Evolutionary conservation across 1,140 invertebrate species (phyloP), one percentile per base, ranked within the genome.

Genomic region (Aleiodes sp.): DNA sequence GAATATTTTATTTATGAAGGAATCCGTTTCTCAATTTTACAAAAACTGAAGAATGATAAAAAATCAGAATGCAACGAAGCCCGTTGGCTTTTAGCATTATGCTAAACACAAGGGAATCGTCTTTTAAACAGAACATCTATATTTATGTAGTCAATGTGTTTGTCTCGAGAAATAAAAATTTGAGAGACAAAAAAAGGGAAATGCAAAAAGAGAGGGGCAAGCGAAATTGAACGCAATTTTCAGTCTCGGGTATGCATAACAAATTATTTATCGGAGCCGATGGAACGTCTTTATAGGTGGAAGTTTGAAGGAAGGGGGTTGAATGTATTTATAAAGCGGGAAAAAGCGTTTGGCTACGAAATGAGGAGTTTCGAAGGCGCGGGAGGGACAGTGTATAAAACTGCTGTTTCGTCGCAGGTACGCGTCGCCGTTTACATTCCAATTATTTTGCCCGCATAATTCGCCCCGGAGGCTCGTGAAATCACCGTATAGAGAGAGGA

Each of bases 71-170:
- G 1, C 56, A 12, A 28, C 12, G 56, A 24, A 1, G 33, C 33
- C 16, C 8, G 12, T 9, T 31, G 6, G 28, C 6, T 8, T 43
- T 2, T 21, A 74, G 74, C 78, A 83, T 84, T 83, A 84, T 84
- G 84, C 81, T 83, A 85, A 85, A 82, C 78, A 84, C 71, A 76
- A 80, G 81, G 82, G 78, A 84, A 84, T 83, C 78, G 77, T 73
- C 80, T 84, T 84, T 84, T 84, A 83, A 86, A 83, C 76, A 76
- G 79, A 79, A 84, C 82, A 80, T 84, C 83, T 84, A 82, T 82
- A 85, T 86, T 84, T 82, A 84, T 83, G 78, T 70, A 65, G 68
- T 68, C 62, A 56, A 43, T 35, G 35, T 21, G 4, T 19, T 29
- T 59, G 28, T 31, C 4, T 8, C 14, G 9, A 12, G 2, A 31